Base-by-base conservation (phyloP, 2,797 vertebrate species). In the Gila robusta region DNA sequence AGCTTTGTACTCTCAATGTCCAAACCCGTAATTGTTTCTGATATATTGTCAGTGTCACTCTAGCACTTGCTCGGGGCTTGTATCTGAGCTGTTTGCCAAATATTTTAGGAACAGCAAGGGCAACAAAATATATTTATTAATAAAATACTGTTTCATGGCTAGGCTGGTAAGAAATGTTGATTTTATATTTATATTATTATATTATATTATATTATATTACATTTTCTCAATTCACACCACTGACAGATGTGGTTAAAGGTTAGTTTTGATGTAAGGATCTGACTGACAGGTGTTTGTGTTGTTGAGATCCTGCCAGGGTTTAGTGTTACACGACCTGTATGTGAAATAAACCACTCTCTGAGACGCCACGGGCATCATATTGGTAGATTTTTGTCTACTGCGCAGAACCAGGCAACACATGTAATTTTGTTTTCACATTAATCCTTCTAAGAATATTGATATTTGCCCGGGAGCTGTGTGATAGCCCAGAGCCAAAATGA, bases 341-440 rank as follows among this genome's bases (percentile, higher is more conserved):
- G 81, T 87, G 49, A 83, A 85, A 79, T 72, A 72, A 82, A 81
- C 79, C 52, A 26, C 32, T 32, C 76, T 79, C 49, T 71, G 81
- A 87, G 32, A 66, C 41, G 41, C 64, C n/a, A 76, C 16, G 19
- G 62, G 77, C 52, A 52, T 66, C 77, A 59, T 52, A 88, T 80
- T 76, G 56, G 11, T 47, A 47, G 26, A 49, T 87, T 87, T 83
- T 80, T 28, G 76, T 66, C 67, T 73, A 2, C 5, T 7, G 32
- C 4, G 14, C 35, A 52, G 73, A 71, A 84, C 70, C 82, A 84
- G 82, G 11, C 82, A 35, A 37, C 54, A 73, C 26, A 64, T 74
- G 59, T 26, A 37, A 44, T 35, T 52, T 39, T 49, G 54, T 32
- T 49, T n/a, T 77, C 5, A 59, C 32, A 59, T 59, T 23, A 54